Conservation (phyloP, 2,797 vertebrate genomes). For the Syncerus caffer region DNA sequence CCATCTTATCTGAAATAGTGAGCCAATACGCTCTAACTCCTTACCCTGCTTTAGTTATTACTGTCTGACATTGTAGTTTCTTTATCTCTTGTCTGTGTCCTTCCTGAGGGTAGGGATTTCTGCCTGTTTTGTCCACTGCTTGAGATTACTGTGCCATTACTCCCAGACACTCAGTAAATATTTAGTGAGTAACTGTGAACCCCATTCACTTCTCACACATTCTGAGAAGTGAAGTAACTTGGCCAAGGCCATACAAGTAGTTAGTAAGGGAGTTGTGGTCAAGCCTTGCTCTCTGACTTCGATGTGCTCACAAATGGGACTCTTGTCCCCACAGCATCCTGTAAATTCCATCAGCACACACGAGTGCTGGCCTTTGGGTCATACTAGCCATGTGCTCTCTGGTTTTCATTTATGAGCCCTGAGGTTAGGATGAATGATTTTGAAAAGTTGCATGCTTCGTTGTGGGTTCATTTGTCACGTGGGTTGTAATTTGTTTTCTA, state of each 20-base stretch:
- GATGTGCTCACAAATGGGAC: background rate
- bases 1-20: background rate
- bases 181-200: background rate
- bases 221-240: background rate
- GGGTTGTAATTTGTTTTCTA: background rate
- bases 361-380: background rate
- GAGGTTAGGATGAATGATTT: slow-evolving; percentile 23
- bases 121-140: background rate
- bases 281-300: background rate
- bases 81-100: background rate
- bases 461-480: background rate
- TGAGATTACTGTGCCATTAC: background rate
- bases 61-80: background rate
- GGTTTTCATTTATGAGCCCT: slow-evolving; percentile 1
- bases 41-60: background rate
- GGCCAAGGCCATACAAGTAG: background rate
- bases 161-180: background rate
- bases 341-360: background rate
- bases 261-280: background rate
- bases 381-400: background rate
- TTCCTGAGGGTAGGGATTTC: background rate
- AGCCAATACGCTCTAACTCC: background rate
- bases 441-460: background rate
- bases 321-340: background rate
- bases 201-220: background rate